phyloP scores from a whole-genome alignment of 1,140 invertebrate genomes.

The Eciton burchellii region DNA sequence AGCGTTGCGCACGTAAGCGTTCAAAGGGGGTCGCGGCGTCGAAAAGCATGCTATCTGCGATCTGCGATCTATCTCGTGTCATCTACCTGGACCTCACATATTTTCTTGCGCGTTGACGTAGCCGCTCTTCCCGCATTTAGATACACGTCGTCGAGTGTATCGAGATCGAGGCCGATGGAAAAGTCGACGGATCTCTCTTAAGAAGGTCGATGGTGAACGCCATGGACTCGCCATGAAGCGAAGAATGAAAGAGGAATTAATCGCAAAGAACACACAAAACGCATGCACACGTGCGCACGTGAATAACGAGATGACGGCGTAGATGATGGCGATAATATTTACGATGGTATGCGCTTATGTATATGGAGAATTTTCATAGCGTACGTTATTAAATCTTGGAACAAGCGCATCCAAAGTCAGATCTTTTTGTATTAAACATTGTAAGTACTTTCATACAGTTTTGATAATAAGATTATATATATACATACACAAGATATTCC shows the following conservation, averaged over 20 bases:
- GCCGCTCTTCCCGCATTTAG: slow-evolving; percentile 60
- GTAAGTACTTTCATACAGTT: too few species aligned
- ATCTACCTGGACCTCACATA: slow-evolving; percentile 63
- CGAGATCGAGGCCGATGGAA: slow-evolving; percentile 74
- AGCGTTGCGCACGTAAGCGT: neutral
- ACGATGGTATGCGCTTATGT: too few species aligned
- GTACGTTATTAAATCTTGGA: too few species aligned
- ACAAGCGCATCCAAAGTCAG: too few species aligned
- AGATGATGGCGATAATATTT: too few species aligned
- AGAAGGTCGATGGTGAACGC: slow-evolving; percentile 76
- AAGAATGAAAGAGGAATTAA: slow-evolving; percentile 60
- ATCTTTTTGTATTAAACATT: too few species aligned
- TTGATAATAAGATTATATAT: too few species aligned
- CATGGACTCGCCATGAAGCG: slow-evolving; percentile 61
- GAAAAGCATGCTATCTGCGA: slow-evolving; percentile 50
- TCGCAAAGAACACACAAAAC: neutral
- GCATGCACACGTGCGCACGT: neutral
- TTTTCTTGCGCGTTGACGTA: slow-evolving; percentile 61
- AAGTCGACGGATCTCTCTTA: slow-evolving; percentile 72
- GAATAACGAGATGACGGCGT: neutral
- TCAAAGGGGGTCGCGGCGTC: slow-evolving; percentile 51
- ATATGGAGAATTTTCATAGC: too few species aligned
- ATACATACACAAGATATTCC: too few species aligned
- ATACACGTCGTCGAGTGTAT: slow-evolving; percentile 51
- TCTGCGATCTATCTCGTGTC: slow-evolving; percentile 61